phyloP scores from a whole-genome alignment of 1,140 invertebrate genomes.

The Achatina immaculata region DNA sequence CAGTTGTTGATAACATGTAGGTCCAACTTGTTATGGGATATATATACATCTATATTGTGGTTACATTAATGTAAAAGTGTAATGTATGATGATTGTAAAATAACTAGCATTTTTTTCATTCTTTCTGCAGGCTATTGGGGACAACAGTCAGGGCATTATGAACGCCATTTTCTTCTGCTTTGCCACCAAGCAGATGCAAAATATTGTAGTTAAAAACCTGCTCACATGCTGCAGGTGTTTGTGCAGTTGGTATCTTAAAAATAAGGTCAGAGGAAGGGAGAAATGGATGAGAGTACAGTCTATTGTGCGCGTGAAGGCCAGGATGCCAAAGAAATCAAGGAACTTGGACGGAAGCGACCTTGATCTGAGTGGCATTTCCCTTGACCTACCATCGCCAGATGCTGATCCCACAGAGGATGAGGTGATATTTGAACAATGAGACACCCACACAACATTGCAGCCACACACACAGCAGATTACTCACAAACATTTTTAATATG shows the following conservation, averaged over 20 bases:
- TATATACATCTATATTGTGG: too few relatives aligned
- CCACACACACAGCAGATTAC: too few relatives aligned
- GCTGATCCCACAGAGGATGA: constrained; percentile 41
- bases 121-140: constrained; percentile 51
- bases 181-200: constrained; percentile 46
- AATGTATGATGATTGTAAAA: too few relatives aligned
- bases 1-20: too few relatives aligned
- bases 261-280: constrained; percentile 18
- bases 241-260: constrained; percentile 33
- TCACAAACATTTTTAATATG: too few relatives aligned
- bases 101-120: background rate
- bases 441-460: background rate
- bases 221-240: constrained; percentile 33
- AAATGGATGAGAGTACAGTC: constrained; percentile 39
- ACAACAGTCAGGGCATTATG: constrained; percentile 53
- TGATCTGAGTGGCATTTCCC: constrained; percentile 45
- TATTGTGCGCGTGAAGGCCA: constrained; percentile 25
- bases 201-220: constrained; percentile 24
- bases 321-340: background rate
- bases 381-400: constrained; percentile 40
- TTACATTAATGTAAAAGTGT: too few relatives aligned
- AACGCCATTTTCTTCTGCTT: constrained; percentile 54
- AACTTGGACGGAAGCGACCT: constrained; percentile 43
- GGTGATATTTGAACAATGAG: constrained; percentile 45
- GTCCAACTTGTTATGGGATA: too few relatives aligned